Evolutionary conservation across 2,888 invertebrate species (phyloP), one percentile per base, ranked within the genome.

Genomic region (Hirtodrosophila alboralis): DNA sequence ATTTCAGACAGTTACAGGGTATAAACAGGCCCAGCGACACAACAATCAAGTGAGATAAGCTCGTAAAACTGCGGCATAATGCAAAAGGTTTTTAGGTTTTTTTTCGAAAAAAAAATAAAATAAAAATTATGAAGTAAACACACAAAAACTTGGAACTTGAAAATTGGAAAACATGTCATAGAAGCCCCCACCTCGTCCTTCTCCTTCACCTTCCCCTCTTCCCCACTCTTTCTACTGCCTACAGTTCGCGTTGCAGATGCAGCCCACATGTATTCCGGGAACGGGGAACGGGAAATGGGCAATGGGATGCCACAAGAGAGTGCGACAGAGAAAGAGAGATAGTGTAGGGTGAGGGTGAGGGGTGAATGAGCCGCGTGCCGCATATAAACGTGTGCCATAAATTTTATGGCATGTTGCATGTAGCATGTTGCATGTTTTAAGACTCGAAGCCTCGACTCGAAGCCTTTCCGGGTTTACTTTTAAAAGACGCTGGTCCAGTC

Each of bases 261-360:
- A 61, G 53, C 53, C 71, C 75, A 75, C 84, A 84, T 86, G 86
- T 65, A 72, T 83, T 78, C 85, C 79, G 66, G 83, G 77, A 66
- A 70, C 16, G 47, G 37, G 45, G 60, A 45, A 54, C 36, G 43
- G 74, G 56, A 68, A 56, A 13, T 36, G 28, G 53, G 44, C n/a
- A 31, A 40, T 23, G 44, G 52, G 21, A 31, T n/a, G n/a, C n/a
- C n/a, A n/a, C n/a, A n/a, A n/a, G n/a, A n/a, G n/a, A n/a, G n/a
- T n/a, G n/a, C n/a, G n/a, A n/a, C n/a, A n/a, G n/a, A n/a, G n/a
- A 34, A 27, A 3, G 8, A 41, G 40, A 57, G 8, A 23, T 36
- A 30, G 57, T n/a, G 7, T 34, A 34, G 38, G 44, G 9, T 3
- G 38, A 14, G 23, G 12, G 21, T 9, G 8, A 45, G 43, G 13